A percentile compares a stretch with the other conserved stretches of the same genome.
phyloP scores from a whole-genome alignment of 2,113 vertebrate species.

The Gallinago paraguaiae region DNA sequence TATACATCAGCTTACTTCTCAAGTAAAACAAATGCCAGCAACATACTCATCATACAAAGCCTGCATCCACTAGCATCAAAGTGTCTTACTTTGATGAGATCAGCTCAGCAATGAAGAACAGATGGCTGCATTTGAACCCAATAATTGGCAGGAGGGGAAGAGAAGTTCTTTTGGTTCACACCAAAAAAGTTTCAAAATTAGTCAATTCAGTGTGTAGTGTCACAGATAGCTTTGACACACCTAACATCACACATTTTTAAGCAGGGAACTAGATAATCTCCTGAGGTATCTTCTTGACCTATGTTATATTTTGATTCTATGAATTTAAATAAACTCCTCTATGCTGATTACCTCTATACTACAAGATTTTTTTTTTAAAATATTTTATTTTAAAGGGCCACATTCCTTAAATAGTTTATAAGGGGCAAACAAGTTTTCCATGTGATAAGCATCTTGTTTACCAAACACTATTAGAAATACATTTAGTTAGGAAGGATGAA shows the following conservation, averaged over 20 bases:
- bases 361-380: neutral
- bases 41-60: neutral
- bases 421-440: neutral
- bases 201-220: neutral
- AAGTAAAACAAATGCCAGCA: neutral
- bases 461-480: neutral
- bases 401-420: neutral
- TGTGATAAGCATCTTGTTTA: neutral
- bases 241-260: neutral
- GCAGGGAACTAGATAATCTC: neutral
- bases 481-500: neutral
- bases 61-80: neutral
- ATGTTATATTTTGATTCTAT: neutral
- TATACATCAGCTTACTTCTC: neutral
- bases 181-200: neutral
- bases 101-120: neutral
- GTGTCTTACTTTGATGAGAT: neutral
- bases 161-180: neutral
- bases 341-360: neutral
- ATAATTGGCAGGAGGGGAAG: neutral
- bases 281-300: neutral
- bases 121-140: neutral
- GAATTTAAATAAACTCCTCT: neutral
- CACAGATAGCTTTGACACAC: neutral
- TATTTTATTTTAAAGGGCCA: neutral